Evolutionary conservation across 2,797 vertebrate genomes (phyloP), one percentile per base, ranked within the genome.

Genomic region (Clamator glandarius): DNA sequence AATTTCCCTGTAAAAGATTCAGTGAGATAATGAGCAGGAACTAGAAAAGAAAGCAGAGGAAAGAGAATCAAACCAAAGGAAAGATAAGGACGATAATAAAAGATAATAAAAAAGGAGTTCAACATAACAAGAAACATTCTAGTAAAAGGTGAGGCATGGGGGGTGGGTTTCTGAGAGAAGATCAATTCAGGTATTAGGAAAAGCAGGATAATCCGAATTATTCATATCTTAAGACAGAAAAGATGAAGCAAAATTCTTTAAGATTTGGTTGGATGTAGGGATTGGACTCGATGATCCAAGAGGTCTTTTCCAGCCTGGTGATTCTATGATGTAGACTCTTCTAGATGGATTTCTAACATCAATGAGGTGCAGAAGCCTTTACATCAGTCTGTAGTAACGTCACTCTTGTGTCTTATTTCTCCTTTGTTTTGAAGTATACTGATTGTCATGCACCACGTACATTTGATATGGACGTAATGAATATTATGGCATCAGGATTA

Each of bases 371-470:
- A 35, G 41, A 85, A 78, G 28, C 23, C 26, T 46, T 54, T 76
- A 36, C 0, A 1, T 36, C 39, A 23, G 2, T 36, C 25, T 62
- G 16, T 46, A 36, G n/a, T 41, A 44, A 25, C 0, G 0, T 44
- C 33, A 24, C 8, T 50, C 28, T 72, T 28, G 8, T 70, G 44
- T 57, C 28, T 52, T 46, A n/a, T 31, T 90, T 80, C 31, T 81
- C 15, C 39, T 67, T 68, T 35, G 35, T 76, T 86, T 77, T 77
- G n/a, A 64, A 68, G 58, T 33, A 25, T 31, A 6, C 19, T 12
- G 8, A n/a, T 33, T 28, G 29, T 35, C 2, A 2, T 3, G 23
- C 23, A 28, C 5, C 2, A 2, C 3, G 23, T 23, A 28, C 5
- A 3, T 76, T 64, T 69, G 24, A 26, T 31, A 25, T 23, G 36